phyloP scores from a whole-genome alignment of 2,888 invertebrate species.

The Troides aeacus region DNA sequence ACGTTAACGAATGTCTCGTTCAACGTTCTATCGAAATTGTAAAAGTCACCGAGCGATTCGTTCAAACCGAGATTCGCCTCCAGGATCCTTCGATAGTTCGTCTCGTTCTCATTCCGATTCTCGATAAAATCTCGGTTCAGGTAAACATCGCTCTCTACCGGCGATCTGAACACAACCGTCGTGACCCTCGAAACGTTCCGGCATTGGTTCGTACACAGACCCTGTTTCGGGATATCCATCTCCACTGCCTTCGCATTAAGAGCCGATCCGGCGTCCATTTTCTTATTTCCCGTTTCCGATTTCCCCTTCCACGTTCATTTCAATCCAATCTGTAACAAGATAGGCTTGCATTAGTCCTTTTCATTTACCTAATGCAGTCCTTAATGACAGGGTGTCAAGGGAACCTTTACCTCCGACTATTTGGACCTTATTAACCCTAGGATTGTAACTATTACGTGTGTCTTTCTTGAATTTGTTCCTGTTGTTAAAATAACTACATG shows the following conservation, averaged over 20 bases:
- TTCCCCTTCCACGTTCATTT: slow-evolving; percentile 11
- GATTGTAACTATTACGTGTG: no score
- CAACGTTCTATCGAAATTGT: slow-evolving; percentile 40
- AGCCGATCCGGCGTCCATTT: slow-evolving; percentile 32
- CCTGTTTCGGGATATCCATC: slow-evolving; percentile 30
- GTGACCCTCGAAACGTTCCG: slow-evolving; percentile 52
- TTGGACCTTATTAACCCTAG: no score
- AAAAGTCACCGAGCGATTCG: slow-evolving; percentile 50
- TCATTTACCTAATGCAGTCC: not conserved
- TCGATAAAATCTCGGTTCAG: slow-evolving; percentile 21
- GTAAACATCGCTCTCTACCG: slow-evolving; percentile 36
- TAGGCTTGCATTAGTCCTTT: not conserved
- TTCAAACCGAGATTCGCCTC: slow-evolving; percentile 50
- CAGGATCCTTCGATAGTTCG: slow-evolving; percentile 42
- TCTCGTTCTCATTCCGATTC: slow-evolving; percentile 31
- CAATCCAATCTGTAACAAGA: slow-evolving; percentile 19
- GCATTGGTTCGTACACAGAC: slow-evolving; percentile 45
- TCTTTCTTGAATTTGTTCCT: no score
- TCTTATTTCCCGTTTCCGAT: slow-evolving; percentile 15
- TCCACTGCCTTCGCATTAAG: slow-evolving; percentile 21
- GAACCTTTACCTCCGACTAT: no score
- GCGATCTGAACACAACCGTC: slow-evolving; percentile 46
- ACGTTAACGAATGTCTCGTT: slow-evolving; percentile 54
- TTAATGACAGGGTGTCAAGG: no score
- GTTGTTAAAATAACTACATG: no score